These are phyloP conservation scores for Labroides dimidiatus DNA, from an alignment of 2,797 vertebrate genomes.

Conservation along the genomic window DNA sequence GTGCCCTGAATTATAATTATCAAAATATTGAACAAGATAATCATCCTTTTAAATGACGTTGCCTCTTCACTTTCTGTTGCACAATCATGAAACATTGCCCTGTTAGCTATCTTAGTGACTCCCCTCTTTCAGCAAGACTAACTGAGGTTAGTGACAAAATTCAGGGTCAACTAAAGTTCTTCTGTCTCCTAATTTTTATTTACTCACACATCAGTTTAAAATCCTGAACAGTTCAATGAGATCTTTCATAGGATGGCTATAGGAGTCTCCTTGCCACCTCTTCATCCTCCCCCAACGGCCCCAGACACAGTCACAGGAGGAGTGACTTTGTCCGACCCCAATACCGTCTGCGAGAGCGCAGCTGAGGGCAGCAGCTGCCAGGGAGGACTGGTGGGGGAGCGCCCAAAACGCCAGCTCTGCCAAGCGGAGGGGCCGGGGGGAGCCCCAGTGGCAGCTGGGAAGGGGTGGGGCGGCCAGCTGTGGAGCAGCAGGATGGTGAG, in stretches of 20 bases:
- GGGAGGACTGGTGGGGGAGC: slow-evolving; percentile 83
- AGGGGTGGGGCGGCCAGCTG: slow-evolving; percentile 86
- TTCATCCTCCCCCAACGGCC: slow-evolving; percentile 73
- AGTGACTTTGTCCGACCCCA: slow-evolving; percentile 87
- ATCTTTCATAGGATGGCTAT: slow-evolving; percentile 52
- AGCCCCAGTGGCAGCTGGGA: slow-evolving; percentile 87
- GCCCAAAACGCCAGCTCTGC: slow-evolving; percentile 81
- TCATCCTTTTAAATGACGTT: slow-evolving; percentile 77
- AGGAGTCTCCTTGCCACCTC: slow-evolving; percentile 70
- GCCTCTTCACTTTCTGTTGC: slow-evolving; percentile 62
- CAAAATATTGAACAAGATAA: slow-evolving; percentile 86
- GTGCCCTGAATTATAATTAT: slow-evolving; percentile 85
- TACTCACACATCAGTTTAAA: slow-evolving; percentile 27
- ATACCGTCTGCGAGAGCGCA: slow-evolving; percentile 81
- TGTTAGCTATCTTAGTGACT: slow-evolving; percentile 35
- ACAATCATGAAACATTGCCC: slow-evolving; percentile 36
- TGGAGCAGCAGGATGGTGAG: slow-evolving; percentile 85
- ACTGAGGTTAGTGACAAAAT: not conserved
- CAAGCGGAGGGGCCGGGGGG: slow-evolving; percentile 81
- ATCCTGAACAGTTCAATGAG: slow-evolving; percentile 33
- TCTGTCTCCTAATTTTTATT: not conserved
- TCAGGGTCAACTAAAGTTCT: not conserved
- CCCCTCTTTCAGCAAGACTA: slow-evolving; percentile 8
- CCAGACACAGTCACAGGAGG: slow-evolving; percentile 82
- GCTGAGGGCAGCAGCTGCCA: slow-evolving; percentile 85